These are phyloP conservation scores for Arion vulgaris DNA, from an alignment of 1,140 invertebrate genomes.

Conservation along the genomic window DNA sequence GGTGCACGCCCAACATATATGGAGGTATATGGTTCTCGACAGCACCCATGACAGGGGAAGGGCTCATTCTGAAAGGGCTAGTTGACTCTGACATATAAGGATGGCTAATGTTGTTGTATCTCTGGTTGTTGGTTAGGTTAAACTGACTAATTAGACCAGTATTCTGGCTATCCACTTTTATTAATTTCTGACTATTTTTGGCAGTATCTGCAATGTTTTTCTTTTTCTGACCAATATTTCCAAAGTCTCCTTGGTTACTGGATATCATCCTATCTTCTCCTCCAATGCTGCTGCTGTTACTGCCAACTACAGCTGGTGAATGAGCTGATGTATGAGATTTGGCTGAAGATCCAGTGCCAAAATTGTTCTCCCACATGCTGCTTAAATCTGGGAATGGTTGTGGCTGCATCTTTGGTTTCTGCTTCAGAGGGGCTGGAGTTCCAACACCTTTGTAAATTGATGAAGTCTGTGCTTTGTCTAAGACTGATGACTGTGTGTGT, in stretches of 20 bases:
- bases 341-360: not conserved
- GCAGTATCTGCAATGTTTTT: not conserved
- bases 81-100: constrained; percentile 1
- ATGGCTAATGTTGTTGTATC: constrained; percentile 20
- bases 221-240: not conserved
- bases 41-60: not conserved
- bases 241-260: not conserved
- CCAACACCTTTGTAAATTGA: not conserved
- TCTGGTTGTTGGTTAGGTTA: not conserved
- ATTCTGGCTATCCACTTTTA: not conserved
- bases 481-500: not conserved
- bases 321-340: not conserved
- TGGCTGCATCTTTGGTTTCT: not conserved
- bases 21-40: not conserved
- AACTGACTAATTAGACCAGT: not conserved
- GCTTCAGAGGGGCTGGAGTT: not conserved
- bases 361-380: constrained; percentile 29
- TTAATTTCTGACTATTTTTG: not conserved
- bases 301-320: not conserved
- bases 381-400: constrained; percentile 27
- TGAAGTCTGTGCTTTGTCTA: not conserved
- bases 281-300: not conserved
- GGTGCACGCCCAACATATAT: constrained; percentile 15
- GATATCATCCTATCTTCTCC: not conserved
- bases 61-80: not conserved